Base-by-base conservation (phyloP, 2,888 invertebrate genomes). In the Troglohyphantes excavatus region DNA sequence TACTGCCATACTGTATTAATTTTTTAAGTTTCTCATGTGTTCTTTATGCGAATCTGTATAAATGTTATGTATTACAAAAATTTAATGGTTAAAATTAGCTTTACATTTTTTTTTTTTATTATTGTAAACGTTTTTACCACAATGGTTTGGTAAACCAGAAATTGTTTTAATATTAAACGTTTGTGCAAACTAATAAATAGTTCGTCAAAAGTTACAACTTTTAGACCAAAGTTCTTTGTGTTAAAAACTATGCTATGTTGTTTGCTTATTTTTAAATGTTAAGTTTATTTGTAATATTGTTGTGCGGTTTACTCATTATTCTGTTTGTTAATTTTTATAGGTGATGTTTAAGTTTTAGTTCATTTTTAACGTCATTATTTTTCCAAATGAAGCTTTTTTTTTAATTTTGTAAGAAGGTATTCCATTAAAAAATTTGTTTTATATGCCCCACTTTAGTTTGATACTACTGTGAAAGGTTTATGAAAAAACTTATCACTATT, bases 181-280 rank as follows among this genome's bases (percentile, higher is more conserved):
- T 39, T 39, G 39, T 39, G 39, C 39, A 39, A 39, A 39, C 13
- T 39, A 39, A 11, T 39, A 11, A 11, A 39, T 39, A 39, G 13
- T 39, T 13, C 13, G 39, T 39, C 39, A 39, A 39, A 39, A 39
- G 7, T 39, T 39, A 53, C 17, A 13, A 17, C n/a, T 53, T 13
- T 53, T 17, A 53, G 53, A 53, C 53, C 53, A 53, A 53, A 53
- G 53, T 53, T 53, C 9, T 53, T 53, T 53, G 9, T 11, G 13
- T 39, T 39, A 39, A n/a, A 53, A 53, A 53, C n/a, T 53, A 17
- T 53, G 13, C 53, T 53, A 53, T 53, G 53, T 33, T 33, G 33
- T n/a, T 53, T 53, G 53, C 53, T 53, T 53, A 53, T 53, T 53
- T 53, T 53, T 53, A 13, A n/a, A 53, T 53, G 53, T 53, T 53